Conservation (phyloP, 1,140 invertebrate species). For the Achroia grisella region DNA sequence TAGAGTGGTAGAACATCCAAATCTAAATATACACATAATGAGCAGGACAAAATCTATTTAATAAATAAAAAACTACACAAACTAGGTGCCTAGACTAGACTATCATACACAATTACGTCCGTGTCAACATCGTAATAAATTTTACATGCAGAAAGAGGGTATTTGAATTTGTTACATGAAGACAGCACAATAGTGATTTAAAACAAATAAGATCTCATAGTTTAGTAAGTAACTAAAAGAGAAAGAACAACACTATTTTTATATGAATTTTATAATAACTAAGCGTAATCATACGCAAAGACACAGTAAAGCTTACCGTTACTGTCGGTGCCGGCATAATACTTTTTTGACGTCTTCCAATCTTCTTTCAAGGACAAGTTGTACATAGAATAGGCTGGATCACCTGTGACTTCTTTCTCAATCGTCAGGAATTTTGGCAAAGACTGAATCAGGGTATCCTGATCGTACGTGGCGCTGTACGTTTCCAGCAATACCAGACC, state of each 20-base stretch:
- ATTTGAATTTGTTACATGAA: too few relatives aligned
- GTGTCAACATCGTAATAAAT: constrained; percentile 20
- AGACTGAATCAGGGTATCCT: constrained; percentile 79
- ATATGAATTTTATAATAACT: too few relatives aligned
- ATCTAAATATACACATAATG: constrained; percentile 21
- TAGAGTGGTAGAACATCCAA: constrained; percentile 21
- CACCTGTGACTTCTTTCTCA: constrained; percentile 92
- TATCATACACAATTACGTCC: constrained; percentile 64
- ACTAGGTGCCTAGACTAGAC: constrained; percentile 30
- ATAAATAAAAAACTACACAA: constrained; percentile 23
- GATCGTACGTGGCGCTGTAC: constrained; percentile 89
- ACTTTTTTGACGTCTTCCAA: constrained; percentile 91
- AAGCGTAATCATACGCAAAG: too few relatives aligned
- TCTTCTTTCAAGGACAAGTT: constrained; percentile 94
- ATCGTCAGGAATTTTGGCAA: constrained; percentile 93
- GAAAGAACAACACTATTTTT: not conserved
- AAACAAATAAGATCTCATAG: too few relatives aligned
- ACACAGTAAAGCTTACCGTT: constrained; percentile 35
- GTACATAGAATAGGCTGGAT: constrained; percentile 97
- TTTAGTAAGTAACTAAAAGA: not conserved
- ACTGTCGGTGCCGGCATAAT: constrained; percentile 73
- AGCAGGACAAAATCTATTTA: constrained; percentile 25
- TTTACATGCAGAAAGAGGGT: constrained; percentile 31
- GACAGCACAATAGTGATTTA: too few relatives aligned
- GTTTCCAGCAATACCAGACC: constrained; percentile 96